Evolutionary conservation across 2,113 vertebrate genomes (phyloP).

Genomic region (Otis tarda): DNA sequence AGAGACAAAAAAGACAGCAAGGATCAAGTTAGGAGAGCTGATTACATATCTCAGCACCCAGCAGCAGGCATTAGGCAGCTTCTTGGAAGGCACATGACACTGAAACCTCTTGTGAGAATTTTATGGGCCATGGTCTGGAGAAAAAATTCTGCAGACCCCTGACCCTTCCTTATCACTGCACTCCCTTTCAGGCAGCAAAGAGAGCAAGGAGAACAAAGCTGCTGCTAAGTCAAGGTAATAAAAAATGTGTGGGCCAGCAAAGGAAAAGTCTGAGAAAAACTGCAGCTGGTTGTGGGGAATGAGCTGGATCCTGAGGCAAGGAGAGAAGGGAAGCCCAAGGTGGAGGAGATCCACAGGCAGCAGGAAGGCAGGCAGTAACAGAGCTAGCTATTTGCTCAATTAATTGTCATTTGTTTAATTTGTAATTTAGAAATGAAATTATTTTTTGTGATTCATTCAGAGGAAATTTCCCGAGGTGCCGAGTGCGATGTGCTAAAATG

Average conservation of each 20-base stretch:
- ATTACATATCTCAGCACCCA: neutral
- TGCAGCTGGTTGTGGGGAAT: neutral
- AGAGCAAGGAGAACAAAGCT: neutral
- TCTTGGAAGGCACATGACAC: neutral
- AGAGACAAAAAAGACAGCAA: neutral
- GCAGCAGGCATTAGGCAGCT: neutral
- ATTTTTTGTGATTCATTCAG: neutral
- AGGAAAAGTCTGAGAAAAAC: neutral
- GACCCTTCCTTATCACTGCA: neutral
- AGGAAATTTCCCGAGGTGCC: neutral
- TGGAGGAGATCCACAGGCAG: neutral
- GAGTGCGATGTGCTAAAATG: conserved; percentile 6
- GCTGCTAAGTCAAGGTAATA: neutral
- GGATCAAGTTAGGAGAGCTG: neutral
- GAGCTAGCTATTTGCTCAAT: conserved; percentile 7
- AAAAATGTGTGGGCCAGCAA: neutral
- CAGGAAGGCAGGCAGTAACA: neutral
- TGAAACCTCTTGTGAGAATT: neutral
- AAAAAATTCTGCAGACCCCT: neutral
- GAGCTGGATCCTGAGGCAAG: neutral
- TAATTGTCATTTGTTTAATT: conserved; percentile 38
- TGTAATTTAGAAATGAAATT: neutral
- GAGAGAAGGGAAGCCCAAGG: neutral
- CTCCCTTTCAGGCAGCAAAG: neutral
- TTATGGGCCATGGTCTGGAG: neutral